These are phyloP conservation scores for Callipepla squamata DNA, from an alignment of 2,113 vertebrate genomes.

Conservation along the genomic window DNA sequence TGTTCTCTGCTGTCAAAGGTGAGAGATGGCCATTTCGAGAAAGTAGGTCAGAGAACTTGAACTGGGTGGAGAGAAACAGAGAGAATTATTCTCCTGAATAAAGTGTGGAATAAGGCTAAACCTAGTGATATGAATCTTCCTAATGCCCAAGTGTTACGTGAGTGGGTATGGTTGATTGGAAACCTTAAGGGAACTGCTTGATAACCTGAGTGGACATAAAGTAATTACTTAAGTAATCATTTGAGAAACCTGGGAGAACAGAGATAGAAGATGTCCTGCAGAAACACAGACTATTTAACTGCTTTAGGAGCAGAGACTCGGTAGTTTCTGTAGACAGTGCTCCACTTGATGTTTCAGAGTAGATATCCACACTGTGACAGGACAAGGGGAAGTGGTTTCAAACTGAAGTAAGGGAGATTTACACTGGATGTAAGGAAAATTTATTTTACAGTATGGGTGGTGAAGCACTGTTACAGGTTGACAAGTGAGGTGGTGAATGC, in stretches of 20 bases:
- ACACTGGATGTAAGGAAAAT: too few species aligned
- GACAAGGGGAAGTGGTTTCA: too few species aligned
- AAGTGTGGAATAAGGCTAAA: neutral
- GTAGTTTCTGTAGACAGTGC: neutral
- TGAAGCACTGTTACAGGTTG: too few species aligned
- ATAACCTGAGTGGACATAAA: neutral
- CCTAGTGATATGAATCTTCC: neutral
- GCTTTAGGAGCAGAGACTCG: neutral
- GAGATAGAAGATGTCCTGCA: neutral
- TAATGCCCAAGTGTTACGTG: accelerated
- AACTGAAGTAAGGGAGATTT: too few species aligned
- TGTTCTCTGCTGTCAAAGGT: neutral
- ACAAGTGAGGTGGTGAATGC: too few species aligned
- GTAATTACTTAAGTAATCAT: neutral
- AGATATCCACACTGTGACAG: neutral
- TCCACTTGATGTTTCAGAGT: neutral
- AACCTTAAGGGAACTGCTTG: neutral
- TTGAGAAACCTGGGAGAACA: neutral
- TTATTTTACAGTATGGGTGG: too few species aligned
- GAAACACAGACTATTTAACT: neutral
- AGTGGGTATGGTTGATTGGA: neutral
- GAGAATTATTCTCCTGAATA: neutral
- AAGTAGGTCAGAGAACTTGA: neutral
- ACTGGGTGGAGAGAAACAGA: neutral
- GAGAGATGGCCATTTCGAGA: neutral